Base-by-base conservation (phyloP, 2,113 vertebrate species). In the Choloepus hoffmanni region DNA sequence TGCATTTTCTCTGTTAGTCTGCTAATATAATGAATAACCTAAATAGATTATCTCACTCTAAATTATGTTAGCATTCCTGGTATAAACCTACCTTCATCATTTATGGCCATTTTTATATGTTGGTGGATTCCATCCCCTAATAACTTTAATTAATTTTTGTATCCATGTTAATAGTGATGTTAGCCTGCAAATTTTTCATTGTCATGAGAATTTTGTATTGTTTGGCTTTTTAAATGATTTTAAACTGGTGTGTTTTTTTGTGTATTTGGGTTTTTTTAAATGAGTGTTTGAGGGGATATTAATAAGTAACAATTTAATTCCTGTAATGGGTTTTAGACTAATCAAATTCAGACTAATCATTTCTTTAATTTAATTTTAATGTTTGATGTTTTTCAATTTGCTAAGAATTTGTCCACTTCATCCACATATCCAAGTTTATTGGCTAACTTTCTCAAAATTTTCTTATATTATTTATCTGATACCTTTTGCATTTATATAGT, bases 311-410 rank as follows among this genome's bases (percentile, higher is more conserved):
- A 43, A 45, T 92, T 79, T 84, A 88, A 89, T 79, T 67, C 0
- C n/a, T 74, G 30, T 50, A 68, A 12, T 81, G 36, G 14, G 9
- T 36, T 85, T 53, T 14, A 70, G 18, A 24, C 7, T 84, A 48
- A 84, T 73, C 2, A 79, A 67, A 48, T 62, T 81, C 19, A 70
- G 18, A 24, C 7, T 84, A 48, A 84, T 73, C 3, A 73, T 60
- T 40, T 55, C 74, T 85, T 85, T 43, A 72, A 88, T 72, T 86
- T 67, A 45, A 73, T 95, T 43, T 73, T 78, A 89, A 77, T 73
- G 15, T 87, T 50, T 73, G 55, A 14, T 58, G 12, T n/a, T 79
- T 86, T 68, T 30, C 26, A 83, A 26, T 92, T 92, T 60, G 28
- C 45, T 24, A 79, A 90, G 19, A 84, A 62, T 36, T 26, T 43